Conservation (phyloP, 2,888 invertebrate species). For the Cantharis rufa region DNA sequence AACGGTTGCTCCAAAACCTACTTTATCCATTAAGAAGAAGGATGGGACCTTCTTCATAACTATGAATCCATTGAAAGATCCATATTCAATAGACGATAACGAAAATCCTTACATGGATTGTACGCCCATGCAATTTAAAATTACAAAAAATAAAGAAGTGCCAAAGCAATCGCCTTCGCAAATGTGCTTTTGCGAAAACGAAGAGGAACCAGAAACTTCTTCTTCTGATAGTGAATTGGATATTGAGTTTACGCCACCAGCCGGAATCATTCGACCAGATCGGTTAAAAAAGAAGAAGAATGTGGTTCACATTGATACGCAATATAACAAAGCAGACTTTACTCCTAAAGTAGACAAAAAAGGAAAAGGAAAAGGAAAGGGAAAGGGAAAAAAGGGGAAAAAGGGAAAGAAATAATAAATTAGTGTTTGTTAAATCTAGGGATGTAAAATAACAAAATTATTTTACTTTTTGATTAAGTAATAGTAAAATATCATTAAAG, state of each 20-base stretch:
- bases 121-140: conserved; percentile 70
- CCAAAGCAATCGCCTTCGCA: conserved; percentile 53
- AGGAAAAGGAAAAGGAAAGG: conserved; percentile 29
- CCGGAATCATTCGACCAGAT: conserved; percentile 67
- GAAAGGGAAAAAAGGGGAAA: conserved; percentile 26
- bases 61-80: conserved; percentile 69
- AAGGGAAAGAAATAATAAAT: conserved; percentile 5
- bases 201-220: conserved; percentile 58
- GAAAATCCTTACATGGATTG: conserved; percentile 72
- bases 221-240: conserved; percentile 69
- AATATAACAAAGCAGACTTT: conserved; percentile 64
- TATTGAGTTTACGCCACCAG: conserved; percentile 73
- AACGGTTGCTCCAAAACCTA: conserved; percentile 62
- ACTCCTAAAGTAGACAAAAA: conserved; percentile 42
- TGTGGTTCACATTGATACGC: conserved; percentile 63
- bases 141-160: conserved; percentile 63
- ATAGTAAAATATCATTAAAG: background rate
- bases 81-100: conserved; percentile 60
- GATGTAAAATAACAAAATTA: background rate
- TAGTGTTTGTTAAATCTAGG: background rate
- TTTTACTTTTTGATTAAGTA: background rate
- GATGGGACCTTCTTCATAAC: conserved; percentile 69
- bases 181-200: conserved; percentile 47
- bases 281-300: conserved; percentile 55
- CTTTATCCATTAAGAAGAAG: conserved; percentile 67